Evolutionary conservation across 2,797 vertebrate species (phyloP).

Genomic region (Sebastiscus albofasciatus): DNA sequence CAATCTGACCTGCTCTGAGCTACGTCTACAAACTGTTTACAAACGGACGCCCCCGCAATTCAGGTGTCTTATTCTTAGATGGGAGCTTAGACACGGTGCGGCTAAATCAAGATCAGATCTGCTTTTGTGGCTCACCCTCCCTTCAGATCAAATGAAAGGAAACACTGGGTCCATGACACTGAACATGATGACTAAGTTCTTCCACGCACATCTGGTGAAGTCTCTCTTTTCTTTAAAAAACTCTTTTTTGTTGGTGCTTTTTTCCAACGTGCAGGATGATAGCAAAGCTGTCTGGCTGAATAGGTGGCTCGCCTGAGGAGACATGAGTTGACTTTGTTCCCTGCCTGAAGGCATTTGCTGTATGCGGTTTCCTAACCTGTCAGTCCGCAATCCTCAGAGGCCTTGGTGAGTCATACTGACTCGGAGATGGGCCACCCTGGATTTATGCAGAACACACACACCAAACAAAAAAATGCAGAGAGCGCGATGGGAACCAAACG

Average conservation of each 20-base stretch:
- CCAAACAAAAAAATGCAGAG: constrained; percentile 33
- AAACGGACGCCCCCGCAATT: constrained; percentile 50
- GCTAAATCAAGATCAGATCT: constrained; percentile 14
- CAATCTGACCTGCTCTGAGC: constrained; percentile 52
- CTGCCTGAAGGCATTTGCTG: constrained; percentile 60
- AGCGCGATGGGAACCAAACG: constrained; percentile 39
- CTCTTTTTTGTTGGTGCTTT: background rate
- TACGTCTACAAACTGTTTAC: constrained; percentile 59
- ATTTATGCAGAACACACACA: constrained; percentile 46
- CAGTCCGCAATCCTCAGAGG: constrained; percentile 74
- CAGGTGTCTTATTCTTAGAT: constrained; percentile 56
- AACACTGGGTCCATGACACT: background rate
- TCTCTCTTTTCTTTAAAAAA: constrained; percentile 16
- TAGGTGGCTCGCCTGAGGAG: constrained; percentile 55
- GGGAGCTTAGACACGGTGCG: background rate
- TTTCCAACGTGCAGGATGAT: constrained; percentile 14
- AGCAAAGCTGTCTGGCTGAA: constrained; percentile 44
- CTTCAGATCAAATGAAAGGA: constrained; percentile 12
- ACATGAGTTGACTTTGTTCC: constrained; percentile 65
- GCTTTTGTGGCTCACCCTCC: background rate
- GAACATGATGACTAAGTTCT: constrained; percentile 45
- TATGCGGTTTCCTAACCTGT: constrained; percentile 75
- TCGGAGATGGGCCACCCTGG: constrained; percentile 59
- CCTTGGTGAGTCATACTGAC: constrained; percentile 67
- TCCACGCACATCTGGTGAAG: constrained; percentile 38